Conservation (phyloP, 2,113 vertebrate genomes). For the Geococcyx californianus region DNA sequence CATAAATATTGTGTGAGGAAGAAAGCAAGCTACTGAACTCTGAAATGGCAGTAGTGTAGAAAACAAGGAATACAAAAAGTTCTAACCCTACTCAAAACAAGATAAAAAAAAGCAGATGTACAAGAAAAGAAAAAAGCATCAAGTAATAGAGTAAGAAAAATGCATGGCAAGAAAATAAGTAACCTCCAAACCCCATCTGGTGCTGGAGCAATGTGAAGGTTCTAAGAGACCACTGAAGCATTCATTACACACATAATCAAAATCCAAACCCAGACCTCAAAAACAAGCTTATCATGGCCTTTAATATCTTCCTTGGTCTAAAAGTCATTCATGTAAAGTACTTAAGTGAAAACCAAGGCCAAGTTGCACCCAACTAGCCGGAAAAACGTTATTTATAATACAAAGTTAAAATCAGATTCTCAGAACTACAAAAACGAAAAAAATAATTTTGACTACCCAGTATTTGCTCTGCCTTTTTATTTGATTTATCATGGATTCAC, state of each 20-base stretch:
- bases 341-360: neutral
- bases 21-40: neutral
- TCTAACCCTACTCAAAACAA: neutral
- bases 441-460: neutral
- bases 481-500: neutral
- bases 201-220: neutral
- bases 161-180: neutral
- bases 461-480: neutral
- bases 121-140: neutral
- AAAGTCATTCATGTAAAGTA: neutral
- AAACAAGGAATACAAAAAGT: neutral
- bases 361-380: neutral
- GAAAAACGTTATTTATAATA: neutral
- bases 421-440: neutral
- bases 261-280: neutral
- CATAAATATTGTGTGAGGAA: neutral
- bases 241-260: neutral
- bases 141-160: neutral
- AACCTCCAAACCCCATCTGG: neutral
- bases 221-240: neutral
- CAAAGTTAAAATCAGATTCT: neutral
- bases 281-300: neutral
- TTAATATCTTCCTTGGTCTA: neutral
- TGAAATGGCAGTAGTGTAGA: neutral
- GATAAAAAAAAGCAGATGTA: neutral